Base-by-base conservation (phyloP, 2,113 vertebrate species). In the Corapipo altera region DNA sequence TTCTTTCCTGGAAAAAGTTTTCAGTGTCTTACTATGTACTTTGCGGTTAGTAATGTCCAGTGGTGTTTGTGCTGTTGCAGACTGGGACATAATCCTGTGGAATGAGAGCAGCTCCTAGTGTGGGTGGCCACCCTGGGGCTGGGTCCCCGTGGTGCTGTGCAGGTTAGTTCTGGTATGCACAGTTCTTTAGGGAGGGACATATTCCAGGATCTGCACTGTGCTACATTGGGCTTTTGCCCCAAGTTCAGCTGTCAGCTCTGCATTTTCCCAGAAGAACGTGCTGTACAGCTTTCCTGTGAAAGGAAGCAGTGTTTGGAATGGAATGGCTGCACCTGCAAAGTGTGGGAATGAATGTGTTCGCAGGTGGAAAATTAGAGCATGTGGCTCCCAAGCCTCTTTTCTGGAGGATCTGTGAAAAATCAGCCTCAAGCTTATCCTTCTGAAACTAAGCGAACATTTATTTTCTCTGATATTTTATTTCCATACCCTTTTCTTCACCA, bases 121-220 rank as follows among this genome's bases (percentile, higher is more conserved):
- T 26, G 39, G 26, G 12, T 78, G 48, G 48, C 14, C 23, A 5
- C 46, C 8, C 5, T 17, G 80, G 72, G 71, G 30, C 52, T 51
- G 70, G 16, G 12, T 64, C 37, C 27, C 70, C 0, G 0, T 18
- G 37, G 39, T 37, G 43, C 88, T 91, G 44, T 35, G 35, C 37
- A 4, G 0, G 3, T 72, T 39, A 6, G 73, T n/a, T 65, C 49
- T 92, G 85, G 26, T 70, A 14, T 0, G 12, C 41, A 8, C 1
- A 0, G 3, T 35, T 32, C 12, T 6, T 8, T 5, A 57, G 51
- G 7, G n/a, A 51, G 32, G 27, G 43, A 35, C 1, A 0, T 37
- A 22, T 35, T 90, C 39, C 59, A 81, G 72, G 30, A 33, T 32
- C 66, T 51, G 55, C 23, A 5, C 35, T n/a, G 41, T n/a, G 39